These are phyloP conservation scores for Melinaea marsaeus DNA, from an alignment of 2,888 invertebrate species.

Conservation along the genomic window DNA sequence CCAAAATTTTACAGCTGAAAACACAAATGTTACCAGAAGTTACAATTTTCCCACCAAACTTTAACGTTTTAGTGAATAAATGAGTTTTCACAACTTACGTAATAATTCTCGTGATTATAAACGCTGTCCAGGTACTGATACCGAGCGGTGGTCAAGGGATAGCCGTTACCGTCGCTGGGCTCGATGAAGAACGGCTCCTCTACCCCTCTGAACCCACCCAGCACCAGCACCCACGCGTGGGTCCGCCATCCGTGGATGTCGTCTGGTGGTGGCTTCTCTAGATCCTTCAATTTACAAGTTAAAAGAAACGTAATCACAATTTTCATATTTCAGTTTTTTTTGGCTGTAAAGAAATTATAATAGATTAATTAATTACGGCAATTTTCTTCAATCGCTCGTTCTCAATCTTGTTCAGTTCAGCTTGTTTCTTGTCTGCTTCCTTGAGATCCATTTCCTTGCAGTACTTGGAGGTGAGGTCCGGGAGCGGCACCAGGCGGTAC, in stretches of 20 bases:
- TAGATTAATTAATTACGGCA: slow-evolving; percentile 43
- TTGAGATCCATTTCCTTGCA: slow-evolving; percentile 51
- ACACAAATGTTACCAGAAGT: not conserved
- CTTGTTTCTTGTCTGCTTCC: slow-evolving; percentile 44
- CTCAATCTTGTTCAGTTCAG: slow-evolving; percentile 50
- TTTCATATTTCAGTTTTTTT: not conserved
- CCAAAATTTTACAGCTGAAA: no score
- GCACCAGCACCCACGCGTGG: slow-evolving; percentile 90
- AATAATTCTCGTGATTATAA: slow-evolving; percentile 93
- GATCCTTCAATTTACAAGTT: slow-evolving; percentile 60
- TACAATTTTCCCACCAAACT: not conserved
- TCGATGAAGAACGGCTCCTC: slow-evolving; percentile 88
- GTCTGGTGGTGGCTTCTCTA: slow-evolving; percentile 82
- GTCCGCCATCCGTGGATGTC: slow-evolving; percentile 82
- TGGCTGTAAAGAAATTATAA: not conserved
- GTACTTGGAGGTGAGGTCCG: slow-evolving; percentile 65
- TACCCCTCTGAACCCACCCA: slow-evolving; percentile 78
- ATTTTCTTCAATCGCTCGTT: slow-evolving; percentile 48
- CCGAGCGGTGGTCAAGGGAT: slow-evolving; percentile 75
- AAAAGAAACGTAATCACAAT: not conserved
- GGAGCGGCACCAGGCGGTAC: slow-evolving; percentile 64
- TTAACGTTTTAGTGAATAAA: not conserved
- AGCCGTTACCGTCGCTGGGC: slow-evolving; percentile 85
- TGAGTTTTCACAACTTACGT: slow-evolving; percentile 64
- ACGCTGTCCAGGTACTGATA: slow-evolving; percentile 89